phyloP scores from a whole-genome alignment of 2,113 vertebrate genomes.

The Origma solitaria region DNA sequence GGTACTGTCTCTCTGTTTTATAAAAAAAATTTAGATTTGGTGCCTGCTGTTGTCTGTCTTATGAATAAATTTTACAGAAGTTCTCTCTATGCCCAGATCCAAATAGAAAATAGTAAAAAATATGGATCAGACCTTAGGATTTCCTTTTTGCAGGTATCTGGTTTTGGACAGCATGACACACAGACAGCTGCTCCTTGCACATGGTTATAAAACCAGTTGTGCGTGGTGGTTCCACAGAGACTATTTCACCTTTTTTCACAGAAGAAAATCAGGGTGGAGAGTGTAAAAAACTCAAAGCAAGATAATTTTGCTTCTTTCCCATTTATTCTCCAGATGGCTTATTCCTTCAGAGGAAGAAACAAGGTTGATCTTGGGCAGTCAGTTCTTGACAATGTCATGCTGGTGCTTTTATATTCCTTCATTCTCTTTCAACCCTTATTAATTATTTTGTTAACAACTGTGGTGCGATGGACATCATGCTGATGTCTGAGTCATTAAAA shows the following conservation, averaged over 20 bases:
- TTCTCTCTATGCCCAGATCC: background rate
- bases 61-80: background rate
- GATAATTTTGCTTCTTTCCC: background rate
- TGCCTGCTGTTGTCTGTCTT: background rate
- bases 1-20: background rate
- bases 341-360: background rate
- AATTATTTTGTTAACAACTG: slow-evolving; percentile 1
- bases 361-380: background rate
- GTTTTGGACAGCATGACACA: background rate
- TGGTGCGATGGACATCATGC: background rate
- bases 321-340: background rate
- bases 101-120: background rate
- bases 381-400: background rate
- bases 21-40: background rate
- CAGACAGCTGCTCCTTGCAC: background rate
- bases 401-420: background rate
- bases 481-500: slow-evolving; percentile 23
- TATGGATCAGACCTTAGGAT: background rate
- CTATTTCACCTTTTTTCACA: background rate
- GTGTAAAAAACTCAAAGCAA: background rate
- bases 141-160: background rate
- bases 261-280: background rate
- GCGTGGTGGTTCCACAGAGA: background rate
- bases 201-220: accelerated
- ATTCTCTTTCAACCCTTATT: background rate